A percentile compares a stretch with the other conserved stretches of the same genome.
Evolutionary conservation across 2,888 invertebrate genomes (phyloP).

Genomic region (Galeopsomyia nigrocyanea): DNA sequence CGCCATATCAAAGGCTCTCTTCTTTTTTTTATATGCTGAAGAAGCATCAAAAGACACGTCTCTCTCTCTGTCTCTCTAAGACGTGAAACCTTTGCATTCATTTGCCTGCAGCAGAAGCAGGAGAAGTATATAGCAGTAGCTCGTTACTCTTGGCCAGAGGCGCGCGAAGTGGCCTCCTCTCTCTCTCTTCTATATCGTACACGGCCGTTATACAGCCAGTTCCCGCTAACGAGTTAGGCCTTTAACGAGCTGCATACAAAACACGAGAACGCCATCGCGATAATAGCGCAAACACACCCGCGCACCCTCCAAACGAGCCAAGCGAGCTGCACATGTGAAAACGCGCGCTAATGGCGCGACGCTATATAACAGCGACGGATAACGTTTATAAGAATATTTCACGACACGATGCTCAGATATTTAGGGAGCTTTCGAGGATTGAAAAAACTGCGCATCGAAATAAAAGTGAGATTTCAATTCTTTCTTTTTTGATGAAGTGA

Average conservation of each 20-base stretch:
- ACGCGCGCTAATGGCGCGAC: slow-evolving; percentile 41
- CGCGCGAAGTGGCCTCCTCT: slow-evolving; percentile 38
- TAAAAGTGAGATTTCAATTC: too few relatives aligned
- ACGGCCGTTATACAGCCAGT: slow-evolving; percentile 23
- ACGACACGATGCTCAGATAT: too few relatives aligned
- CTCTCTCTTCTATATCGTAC: slow-evolving; percentile 15
- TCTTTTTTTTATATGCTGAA: too few relatives aligned
- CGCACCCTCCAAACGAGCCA: slow-evolving; percentile 2
- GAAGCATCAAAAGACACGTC: slow-evolving; percentile 37
- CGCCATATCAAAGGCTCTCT: slow-evolving; percentile 26
- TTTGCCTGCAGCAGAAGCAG: background rate
- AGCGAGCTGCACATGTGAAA: slow-evolving; percentile 34
- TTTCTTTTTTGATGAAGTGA: too few relatives aligned
- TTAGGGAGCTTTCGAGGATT: too few relatives aligned
- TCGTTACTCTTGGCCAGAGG: background rate
- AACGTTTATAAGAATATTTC: slow-evolving; percentile 26
- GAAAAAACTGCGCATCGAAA: too few relatives aligned
- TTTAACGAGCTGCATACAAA: slow-evolving; percentile 12
- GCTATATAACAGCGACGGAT: background rate
- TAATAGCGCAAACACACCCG: slow-evolving; percentile 13
- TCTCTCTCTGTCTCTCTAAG: background rate
- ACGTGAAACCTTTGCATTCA: slow-evolving; percentile 3
- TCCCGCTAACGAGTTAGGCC: slow-evolving; percentile 34
- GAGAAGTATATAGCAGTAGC: too few relatives aligned
- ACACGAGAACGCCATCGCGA: slow-evolving; percentile 11